These are phyloP conservation scores for Eulithis testata DNA, from an alignment of 2,888 invertebrate genomes.

Conservation along the genomic window DNA sequence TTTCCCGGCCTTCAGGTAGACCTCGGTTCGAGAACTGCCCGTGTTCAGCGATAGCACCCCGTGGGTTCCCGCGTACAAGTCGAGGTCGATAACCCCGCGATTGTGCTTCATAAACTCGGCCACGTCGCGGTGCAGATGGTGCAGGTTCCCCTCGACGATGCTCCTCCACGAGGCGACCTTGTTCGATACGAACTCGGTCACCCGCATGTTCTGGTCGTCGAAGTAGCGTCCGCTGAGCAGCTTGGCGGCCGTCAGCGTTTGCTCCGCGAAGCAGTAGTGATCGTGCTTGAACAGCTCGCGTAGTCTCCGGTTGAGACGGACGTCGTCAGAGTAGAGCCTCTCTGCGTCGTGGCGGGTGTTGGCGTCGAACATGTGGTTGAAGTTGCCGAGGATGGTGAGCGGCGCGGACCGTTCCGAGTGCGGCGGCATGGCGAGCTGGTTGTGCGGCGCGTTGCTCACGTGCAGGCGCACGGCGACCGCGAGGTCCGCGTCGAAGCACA, in stretches of 20 bases:
- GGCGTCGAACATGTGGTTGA: conserved; percentile 79
- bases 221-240: conserved; percentile 66
- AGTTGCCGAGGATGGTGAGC: conserved; percentile 74
- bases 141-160: conserved; percentile 69
- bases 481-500: conserved; percentile 73
- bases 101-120: conserved; percentile 45
- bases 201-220: conserved; percentile 67
- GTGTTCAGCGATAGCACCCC: conserved; percentile 53
- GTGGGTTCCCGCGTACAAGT: conserved; percentile 66
- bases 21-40: conserved; percentile 49
- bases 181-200: conserved; percentile 70
- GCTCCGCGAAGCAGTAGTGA: conserved; percentile 60
- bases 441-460: conserved; percentile 44
- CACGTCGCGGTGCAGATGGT: conserved; percentile 66
- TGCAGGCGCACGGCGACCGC: conserved; percentile 53
- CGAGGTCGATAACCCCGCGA: conserved; percentile 43
- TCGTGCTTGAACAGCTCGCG: conserved; percentile 65
- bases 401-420: conserved; percentile 60
- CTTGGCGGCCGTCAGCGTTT: conserved; percentile 59
- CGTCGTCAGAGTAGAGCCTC: conserved; percentile 69
- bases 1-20: conserved; percentile 48
- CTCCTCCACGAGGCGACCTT: conserved; percentile 67
- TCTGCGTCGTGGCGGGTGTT: conserved; percentile 65
- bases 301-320: conserved; percentile 60
- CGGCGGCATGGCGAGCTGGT: conserved; percentile 51